phyloP scores from a whole-genome alignment of 53 echinoderm and acorn worm genomes.

The Apostichopus leukothele region DNA sequence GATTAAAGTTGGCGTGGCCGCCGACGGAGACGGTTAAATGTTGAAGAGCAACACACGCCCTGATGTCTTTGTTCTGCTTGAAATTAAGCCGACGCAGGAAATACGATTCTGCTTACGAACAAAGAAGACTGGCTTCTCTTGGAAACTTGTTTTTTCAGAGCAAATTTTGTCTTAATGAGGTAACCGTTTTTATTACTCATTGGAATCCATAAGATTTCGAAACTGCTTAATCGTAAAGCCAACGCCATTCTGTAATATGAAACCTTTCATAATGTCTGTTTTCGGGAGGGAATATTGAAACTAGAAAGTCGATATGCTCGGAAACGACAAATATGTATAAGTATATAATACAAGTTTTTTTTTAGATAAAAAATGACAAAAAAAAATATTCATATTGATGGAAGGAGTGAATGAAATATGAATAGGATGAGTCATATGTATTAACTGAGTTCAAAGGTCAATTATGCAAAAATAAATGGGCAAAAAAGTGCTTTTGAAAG shows the following conservation, averaged over 20 bases:
- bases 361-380: too few relatives aligned
- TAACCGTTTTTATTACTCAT: not conserved
- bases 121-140: not conserved
- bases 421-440: too few relatives aligned
- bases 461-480: too few relatives aligned
- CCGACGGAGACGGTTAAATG: conserved; percentile 15
- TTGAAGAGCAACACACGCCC: conserved; percentile 16
- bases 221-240: not conserved
- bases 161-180: not conserved
- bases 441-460: too few relatives aligned
- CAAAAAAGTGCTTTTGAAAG: too few relatives aligned
- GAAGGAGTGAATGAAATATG: too few relatives aligned
- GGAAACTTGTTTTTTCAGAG: too few relatives aligned
- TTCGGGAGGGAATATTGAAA: not conserved
- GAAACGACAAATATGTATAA: too few relatives aligned
- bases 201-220: not conserved
- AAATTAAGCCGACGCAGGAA: too few relatives aligned
- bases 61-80: not conserved
- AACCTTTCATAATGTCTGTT: not conserved
- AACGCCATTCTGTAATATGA: not conserved
- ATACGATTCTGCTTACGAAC: not conserved
- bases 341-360: too few relatives aligned
- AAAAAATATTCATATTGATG: too few relatives aligned
- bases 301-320: too few relatives aligned
- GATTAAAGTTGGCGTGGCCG: conserved; percentile 17